Base-by-base conservation (phyloP, 2,797 vertebrate species). In the Ceryle rudis region DNA sequence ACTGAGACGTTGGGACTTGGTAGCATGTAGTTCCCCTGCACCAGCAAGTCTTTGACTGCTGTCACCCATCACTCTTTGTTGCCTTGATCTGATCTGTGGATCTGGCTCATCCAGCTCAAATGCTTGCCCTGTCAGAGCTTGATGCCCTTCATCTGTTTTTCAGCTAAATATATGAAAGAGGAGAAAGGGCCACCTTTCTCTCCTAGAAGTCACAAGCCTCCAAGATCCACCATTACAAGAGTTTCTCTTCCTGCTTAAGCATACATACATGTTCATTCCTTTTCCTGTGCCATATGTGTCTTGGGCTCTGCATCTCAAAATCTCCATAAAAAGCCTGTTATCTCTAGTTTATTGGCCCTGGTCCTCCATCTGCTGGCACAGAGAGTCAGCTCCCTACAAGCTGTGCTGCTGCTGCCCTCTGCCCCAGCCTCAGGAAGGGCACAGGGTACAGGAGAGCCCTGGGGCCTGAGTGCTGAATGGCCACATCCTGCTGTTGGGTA, bases 381-480 rank as follows among this genome's bases (percentile, higher is more conserved):
- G 13, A 35, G 39, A 11, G 37, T 49, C 4, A 5, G 6, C 11
- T 29, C 14, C 10, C 10, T 52, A 15, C 29, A 55, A 67, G 20
- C 18, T 2, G 1, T 29, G 20, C 20, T 69, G 49, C 23, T 18
- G 5, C 20, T 14, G 4, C 18, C 17, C 11, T 61, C 5, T 0
- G 5, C 2, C 46, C 17, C 23, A 37, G 46, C 31, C 39, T 42
- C 25, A 35, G 11, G 21, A 65, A 35, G 23, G 28, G 13, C 16
- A 12, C 0, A 1, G 16, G 22, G 12, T 28, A 14, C 9, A 29
- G 57, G 42, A 35, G 23, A 20, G 31, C 23, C 22, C 22, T 16
- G 57, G 6, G n/a, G 21, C 12, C 17, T 8, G 47, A 31, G 18
- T 20, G 47, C 29, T 81, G 23, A 55, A 6, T 3, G 4, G 29